Percentiles rank a stretch among this genome's conserved stretches.
Evolutionary conservation across 2,888 invertebrate species (phyloP).

Genomic region (Amphimallon solstitiale): DNA sequence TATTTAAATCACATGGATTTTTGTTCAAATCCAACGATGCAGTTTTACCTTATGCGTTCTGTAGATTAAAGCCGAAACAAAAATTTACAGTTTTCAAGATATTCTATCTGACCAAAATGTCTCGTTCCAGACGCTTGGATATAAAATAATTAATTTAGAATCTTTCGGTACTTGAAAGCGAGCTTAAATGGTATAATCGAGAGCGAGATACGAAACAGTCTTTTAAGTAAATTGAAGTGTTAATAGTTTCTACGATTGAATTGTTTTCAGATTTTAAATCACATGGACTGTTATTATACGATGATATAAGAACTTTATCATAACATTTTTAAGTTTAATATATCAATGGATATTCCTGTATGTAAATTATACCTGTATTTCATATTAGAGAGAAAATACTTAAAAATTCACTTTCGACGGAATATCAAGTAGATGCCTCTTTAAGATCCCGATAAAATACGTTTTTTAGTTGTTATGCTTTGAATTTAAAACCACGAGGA

Average conservation of each 20-base stretch:
- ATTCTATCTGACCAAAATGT: conserved; percentile 22
- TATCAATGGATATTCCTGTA: too few species aligned
- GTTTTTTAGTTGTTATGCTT: too few species aligned
- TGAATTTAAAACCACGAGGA: too few species aligned
- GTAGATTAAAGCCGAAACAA: conserved; percentile 21
- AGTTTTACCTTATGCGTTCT: conserved; percentile 20
- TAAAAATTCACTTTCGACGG: too few species aligned
- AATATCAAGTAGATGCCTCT: too few species aligned
- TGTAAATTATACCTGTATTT: too few species aligned
- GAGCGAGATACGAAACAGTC: background rate
- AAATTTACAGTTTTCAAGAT: conserved; percentile 21
- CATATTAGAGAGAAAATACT: too few species aligned
- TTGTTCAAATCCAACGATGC: conserved; percentile 3
- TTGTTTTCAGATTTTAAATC: conserved; percentile 4
- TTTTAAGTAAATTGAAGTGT: background rate
- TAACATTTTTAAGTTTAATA: too few species aligned
- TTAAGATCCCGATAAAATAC: too few species aligned
- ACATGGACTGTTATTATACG: background rate
- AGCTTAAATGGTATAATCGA: conserved; percentile 16
- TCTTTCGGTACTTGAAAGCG: conserved; percentile 1
- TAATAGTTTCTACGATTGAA: background rate
- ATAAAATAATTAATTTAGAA: conserved; percentile 29
- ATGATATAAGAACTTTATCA: background rate
- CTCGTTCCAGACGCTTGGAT: background rate
- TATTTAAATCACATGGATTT: conserved; percentile 23